Evolutionary conservation across 2,113 vertebrate species (phyloP), one percentile per base, ranked within the genome.

Genomic region (Lepisosteus osseus): DNA sequence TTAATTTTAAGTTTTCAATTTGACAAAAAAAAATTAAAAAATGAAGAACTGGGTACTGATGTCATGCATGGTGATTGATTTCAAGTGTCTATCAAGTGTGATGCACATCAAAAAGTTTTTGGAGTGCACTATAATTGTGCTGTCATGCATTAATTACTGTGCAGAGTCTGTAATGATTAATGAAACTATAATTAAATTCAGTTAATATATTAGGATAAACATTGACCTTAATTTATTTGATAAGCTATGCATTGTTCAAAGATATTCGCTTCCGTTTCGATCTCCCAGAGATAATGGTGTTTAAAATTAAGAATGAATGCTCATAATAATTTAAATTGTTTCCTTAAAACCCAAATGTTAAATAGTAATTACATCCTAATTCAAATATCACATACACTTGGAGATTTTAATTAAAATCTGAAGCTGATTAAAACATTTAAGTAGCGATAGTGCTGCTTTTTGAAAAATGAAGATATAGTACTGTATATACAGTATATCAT

Each of bases 341-440:
- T 3, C 42, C 51, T 72, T 54, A 65, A 56, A 72, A 56, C 44
- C 47, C 40, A 40, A 45, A 59, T 55, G 65, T 45, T 72, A 15
- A 62, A 65, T 65, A 62, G 51, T 14, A 72, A 45, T 44, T 57
- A 54, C 12, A 4, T 72, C 6, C 13, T 51, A 45, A 44, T 29
- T 59, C 65, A n/a, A 7, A 12, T 43, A 72, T 72, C 61, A 55
- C 29, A 51, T 51, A 51, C 47, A 51, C 62, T 65, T 7, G 47
- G 9, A 41, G 7, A 29, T 17, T 65, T 72, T 66, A 72, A 66
- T 72, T 59, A 66, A 72, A 72, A 66, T 57, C 65, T 67, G 57
- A 66, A 67, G 42, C 64, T 42, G 64, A 57, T 66, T 17, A 66
- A 51, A 57, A 57, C 13, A 57, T 72, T 72, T 72, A 70, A 72